Evolutionary conservation across 2,888 invertebrate genomes (phyloP).

Genomic region (Ptychoptera albimana): DNA sequence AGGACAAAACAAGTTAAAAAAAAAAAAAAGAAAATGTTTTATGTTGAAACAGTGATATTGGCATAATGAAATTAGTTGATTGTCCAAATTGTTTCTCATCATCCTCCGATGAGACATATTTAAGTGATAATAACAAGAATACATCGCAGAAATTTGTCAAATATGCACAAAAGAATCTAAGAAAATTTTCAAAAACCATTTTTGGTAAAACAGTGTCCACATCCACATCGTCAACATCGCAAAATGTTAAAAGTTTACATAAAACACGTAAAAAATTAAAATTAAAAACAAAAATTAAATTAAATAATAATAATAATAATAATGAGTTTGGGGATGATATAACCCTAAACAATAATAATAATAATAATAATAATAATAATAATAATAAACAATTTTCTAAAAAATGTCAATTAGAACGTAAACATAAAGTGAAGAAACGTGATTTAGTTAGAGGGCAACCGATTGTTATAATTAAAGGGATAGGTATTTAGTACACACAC

Average conservation of each 20-base stretch:
- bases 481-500: background rate
- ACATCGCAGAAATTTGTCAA: background rate
- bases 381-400: too few relatives aligned
- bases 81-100: constrained; percentile 13
- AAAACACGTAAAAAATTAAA: too few relatives aligned
- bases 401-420: constrained; percentile 9
- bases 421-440: constrained; percentile 13
- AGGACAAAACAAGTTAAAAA: too few relatives aligned
- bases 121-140: background rate
- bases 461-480: background rate
- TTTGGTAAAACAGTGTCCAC: too few relatives aligned
- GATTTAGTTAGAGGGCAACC: constrained; percentile 10
- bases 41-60: too few relatives aligned
- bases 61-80: constrained; percentile 11
- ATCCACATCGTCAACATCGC: too few relatives aligned
- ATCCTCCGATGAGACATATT: constrained; percentile 6
- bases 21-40: too few relatives aligned
- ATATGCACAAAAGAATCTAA: background rate
- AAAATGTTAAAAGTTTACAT: too few relatives aligned
- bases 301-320: background rate
- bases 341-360: background rate
- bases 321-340: background rate
- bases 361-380: too few relatives aligned
- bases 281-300: too few relatives aligned
- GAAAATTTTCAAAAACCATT: constrained; percentile 1